Base-by-base conservation (phyloP, 92 coral and sea anemone genomes). In the Siderastrea radians region DNA sequence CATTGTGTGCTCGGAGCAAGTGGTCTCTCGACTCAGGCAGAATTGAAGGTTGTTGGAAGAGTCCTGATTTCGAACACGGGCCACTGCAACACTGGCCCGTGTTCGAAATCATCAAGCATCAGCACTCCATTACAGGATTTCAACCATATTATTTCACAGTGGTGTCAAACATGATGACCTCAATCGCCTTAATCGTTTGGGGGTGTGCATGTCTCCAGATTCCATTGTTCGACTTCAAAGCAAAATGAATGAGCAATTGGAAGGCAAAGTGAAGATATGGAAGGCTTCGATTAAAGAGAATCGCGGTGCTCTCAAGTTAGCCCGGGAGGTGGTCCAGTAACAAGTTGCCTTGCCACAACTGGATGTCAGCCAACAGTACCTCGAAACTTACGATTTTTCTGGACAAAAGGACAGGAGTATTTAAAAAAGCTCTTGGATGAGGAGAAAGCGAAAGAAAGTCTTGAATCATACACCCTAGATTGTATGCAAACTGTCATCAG, bases 261-360 rank as follows among this genome's bases (percentile, higher is more conserved):
- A 75, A 54, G 66, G 50, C 2, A 75, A 75, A 44, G 79, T 74
- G 63, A 38, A 74, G 14, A 74, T 74, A 15, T 54, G 79, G 79
- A 74, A 44, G 38, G 9, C 14, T 52, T 26, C 64, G 5, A 74
- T 74, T 6, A 63, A 74, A 54, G 63, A 74, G 79, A 74, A 74
- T 74, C 79, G 64, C 14, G 63, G 79, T 74, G 79, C 79, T 6
- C 49, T 74, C 48, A 52, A 17, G 79, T 54, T 74, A 15, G 79
- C 79, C 63, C 19, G 52, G 52, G 79, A 74, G 49, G 64, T 74
- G 6, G 6, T 74, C 7, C 79, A 74, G 38, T 51, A 74, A 52
- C 79, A 74, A 74, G 64, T 53, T 54, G 64, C 79, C 63, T 52
- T 50, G 57, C 64, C 79, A 74, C 64, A 52, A 8, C 79, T 74